These are phyloP conservation scores for Strongylocentrotus purpuratus DNA, from an alignment of 35 echinoderm and acorn worm species.

Conservation along the genomic window DNA sequence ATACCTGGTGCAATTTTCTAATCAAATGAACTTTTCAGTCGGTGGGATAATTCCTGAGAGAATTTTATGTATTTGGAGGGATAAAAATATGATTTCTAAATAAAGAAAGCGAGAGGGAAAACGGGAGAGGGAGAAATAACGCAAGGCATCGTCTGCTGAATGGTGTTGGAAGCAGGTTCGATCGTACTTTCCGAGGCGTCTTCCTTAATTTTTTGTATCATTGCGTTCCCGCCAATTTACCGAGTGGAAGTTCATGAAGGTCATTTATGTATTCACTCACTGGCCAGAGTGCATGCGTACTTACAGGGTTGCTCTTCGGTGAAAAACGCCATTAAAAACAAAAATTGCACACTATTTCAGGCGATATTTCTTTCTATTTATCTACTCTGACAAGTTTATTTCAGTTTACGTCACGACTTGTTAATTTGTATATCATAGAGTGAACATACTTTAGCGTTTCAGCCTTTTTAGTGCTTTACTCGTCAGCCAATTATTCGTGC, in stretches of 20 bases:
- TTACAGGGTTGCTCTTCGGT: background rate
- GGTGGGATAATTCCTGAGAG: background rate
- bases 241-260: background rate
- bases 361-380: background rate
- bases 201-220: conserved; percentile 12
- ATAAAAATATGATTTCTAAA: background rate
- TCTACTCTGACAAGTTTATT: background rate
- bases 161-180: conserved; percentile 14
- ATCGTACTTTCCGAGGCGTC: background rate
- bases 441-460: no score
- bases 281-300: background rate
- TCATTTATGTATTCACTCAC: background rate
- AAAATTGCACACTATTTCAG: background rate
- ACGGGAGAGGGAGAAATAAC: background rate
- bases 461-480: no score
- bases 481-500: no score
- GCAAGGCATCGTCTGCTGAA: background rate
- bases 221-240: conserved; percentile 15
- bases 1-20: background rate
- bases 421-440: background rate
- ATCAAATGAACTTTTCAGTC: background rate
- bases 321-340: background rate
- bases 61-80: background rate
- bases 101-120: background rate
- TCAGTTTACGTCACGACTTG: background rate